Base-by-base conservation (phyloP, 2,888 invertebrate species). In the Andrena haemorrhoa region DNA sequence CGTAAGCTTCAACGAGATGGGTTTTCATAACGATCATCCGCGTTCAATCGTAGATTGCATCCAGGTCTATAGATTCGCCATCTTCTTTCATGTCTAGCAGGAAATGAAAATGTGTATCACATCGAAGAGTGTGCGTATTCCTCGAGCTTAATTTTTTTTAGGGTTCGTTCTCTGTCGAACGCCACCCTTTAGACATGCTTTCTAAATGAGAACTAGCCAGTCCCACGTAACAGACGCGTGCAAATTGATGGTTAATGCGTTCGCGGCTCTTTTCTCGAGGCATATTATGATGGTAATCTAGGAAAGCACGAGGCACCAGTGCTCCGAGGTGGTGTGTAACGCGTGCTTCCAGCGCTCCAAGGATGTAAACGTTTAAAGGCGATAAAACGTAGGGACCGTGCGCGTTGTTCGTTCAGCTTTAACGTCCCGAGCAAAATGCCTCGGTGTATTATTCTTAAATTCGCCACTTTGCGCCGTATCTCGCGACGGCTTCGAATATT, bases 221-320 rank as follows among this genome's bases (percentile, higher is more conserved):
- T 16, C 31, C 49, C 26, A 20, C 56, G 29, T 35, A 23, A 75
- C 49, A 29, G 64, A 70, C 35, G 12, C 60, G 58, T 53, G 47
- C 47, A 47, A 81, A 81, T 81, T 74, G 81, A 60, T 47, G 66
- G 49, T 70, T 81, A 81, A 77, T 81, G 81, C 60, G 75, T 16
- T 33, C 60, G 47, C 53, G 53, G 61, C 65, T 60, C 66, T 71
- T 74, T 76, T 33, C 41, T 26, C 33, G 75, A 2, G 4, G 56
- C 33, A 56, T 7, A 70, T 70, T 73, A 74, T 76, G 76, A 79
- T 71, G 72, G 83, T 74, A 76, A 76, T 83, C 76, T 76, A 47
- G 60, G 47, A 65, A 35, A 70, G 69, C 70, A 41, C 70, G 72
- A 49, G 76, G 76, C 76, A 72, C 76, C 81, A 61, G 61, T 23